phyloP scores from a whole-genome alignment of 2,888 invertebrate species.

The Dioctria rufipes region DNA sequence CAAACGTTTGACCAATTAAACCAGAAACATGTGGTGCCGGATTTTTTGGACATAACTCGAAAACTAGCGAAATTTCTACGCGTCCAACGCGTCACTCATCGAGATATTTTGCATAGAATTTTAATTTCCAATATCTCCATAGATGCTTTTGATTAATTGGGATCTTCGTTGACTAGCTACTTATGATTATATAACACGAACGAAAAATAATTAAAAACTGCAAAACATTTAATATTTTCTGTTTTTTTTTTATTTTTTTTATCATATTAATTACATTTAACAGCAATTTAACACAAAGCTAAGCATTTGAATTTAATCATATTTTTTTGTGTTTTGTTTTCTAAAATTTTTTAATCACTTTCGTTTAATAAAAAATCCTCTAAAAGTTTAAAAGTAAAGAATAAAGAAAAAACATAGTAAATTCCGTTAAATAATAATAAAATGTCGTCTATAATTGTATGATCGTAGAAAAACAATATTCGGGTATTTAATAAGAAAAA shows the following conservation, averaged over 20 bases:
- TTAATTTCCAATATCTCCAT: too few species aligned
- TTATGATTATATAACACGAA: neutral
- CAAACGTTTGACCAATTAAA: too few species aligned
- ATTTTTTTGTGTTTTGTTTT: neutral
- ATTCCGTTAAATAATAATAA: neutral
- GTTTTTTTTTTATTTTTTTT: conserved; percentile 25
- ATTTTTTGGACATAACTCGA: too few species aligned
- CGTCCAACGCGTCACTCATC: too few species aligned
- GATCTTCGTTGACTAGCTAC: too few species aligned
- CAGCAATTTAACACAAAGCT: conserved; percentile 72
- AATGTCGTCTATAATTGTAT: conserved; percentile 3
- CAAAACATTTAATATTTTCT: neutral
- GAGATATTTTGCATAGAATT: too few species aligned
- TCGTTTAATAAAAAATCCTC: conserved; percentile 32
- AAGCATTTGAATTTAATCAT: conserved; percentile 65
- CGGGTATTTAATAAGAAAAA: conserved; percentile 4
- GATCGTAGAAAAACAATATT: conserved; percentile 15
- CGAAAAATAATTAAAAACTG: neutral
- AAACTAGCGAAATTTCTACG: too few species aligned
- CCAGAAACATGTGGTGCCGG: too few species aligned
- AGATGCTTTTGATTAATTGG: too few species aligned
- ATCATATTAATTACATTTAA: conserved; percentile 66
- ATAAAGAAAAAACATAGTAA: neutral
- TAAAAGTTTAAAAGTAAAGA: conserved; percentile 12
- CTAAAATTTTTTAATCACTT: conserved; percentile 17